Evolutionary conservation across 1,140 invertebrate species (phyloP), one percentile per base, ranked within the genome.

Genomic region (Aphis gossypii): DNA sequence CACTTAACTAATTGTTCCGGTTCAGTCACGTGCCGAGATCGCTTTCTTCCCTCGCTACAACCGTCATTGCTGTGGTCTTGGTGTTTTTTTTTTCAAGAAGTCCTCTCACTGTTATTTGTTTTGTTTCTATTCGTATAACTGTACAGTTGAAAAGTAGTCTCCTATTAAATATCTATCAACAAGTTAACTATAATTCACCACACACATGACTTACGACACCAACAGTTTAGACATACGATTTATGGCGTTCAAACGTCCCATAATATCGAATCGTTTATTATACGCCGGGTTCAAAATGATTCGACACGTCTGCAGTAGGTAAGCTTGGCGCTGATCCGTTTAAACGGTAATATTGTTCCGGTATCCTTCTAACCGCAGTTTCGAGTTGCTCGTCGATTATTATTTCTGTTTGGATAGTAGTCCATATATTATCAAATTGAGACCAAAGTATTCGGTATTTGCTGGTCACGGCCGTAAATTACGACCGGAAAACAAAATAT

Each of bases 401-500:
- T 90, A 44, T 90, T 20, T 20, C 25, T 60, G 23, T 90, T 90
- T 91, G 30, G 2, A 92, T 38, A 23, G 23, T 18, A 23, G 11
- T 35, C n/a, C 20, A 23, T 88, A 44, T 86, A 30, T 46, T 23
- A 54, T 54, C n/a, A 20, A 23, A 89, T 54, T 35, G 21, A 21
- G 51, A 38, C 35, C 51, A 89, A 51, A 6, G 30, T 83, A 83
- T 92, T 51, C 35, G 14, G 30, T 92, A 83, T 92, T 51, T 25
- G 38, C n/a, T 38, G 35, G 82, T 84, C 76, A 93, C 92, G 82
- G 82, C 23, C 48, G 11, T 86, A 93, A 93, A 93, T 86, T 86
- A 93, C 35, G 46, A 86, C n/a, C 60, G 48, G 82, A 48, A 86
- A 86, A 86, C n/a, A 51, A 41, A 83, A 51, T 51, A 51, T 18